phyloP scores from a whole-genome alignment of 1,140 invertebrate genomes.

The Cydia fagiglandana region DNA sequence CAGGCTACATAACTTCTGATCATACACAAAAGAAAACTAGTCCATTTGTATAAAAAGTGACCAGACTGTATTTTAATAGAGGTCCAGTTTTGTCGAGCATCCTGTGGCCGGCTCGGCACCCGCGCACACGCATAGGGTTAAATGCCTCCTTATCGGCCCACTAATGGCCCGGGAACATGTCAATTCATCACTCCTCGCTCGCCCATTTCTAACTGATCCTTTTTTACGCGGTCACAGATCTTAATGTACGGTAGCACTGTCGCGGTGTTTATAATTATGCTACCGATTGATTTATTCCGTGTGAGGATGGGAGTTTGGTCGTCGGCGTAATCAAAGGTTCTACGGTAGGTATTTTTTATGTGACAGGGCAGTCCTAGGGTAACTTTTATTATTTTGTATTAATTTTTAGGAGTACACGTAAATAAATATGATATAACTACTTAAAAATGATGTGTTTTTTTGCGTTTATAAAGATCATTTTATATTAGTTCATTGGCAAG shows the following conservation, averaged over 20 bases:
- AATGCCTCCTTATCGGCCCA: slow-evolving; percentile 27
- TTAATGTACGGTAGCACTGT: slow-evolving; percentile 27
- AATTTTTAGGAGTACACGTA: too few species aligned
- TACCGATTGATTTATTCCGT: slow-evolving; percentile 7
- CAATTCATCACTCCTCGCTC: slow-evolving; percentile 25
- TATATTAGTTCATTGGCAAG: too few species aligned
- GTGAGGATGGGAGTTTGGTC: background rate
- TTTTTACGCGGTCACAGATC: slow-evolving; percentile 18
- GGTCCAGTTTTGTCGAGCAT: background rate
- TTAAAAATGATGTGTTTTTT: too few species aligned
- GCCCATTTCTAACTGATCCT: slow-evolving; percentile 24
- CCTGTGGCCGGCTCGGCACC: background rate
- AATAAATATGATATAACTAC: too few species aligned
- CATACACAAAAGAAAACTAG: too few species aligned
- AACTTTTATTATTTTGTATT: too few species aligned
- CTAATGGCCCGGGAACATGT: slow-evolving; percentile 29
- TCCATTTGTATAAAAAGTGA: too few species aligned
- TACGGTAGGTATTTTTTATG: background rate
- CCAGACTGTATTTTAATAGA: background rate
- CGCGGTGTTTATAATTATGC: background rate
- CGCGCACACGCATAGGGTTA: slow-evolving; percentile 24
- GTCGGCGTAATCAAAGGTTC: background rate
- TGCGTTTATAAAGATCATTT: too few species aligned
- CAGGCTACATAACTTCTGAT: too few species aligned
- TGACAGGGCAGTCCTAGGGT: too few species aligned